Percentiles rank a stretch among this genome's conserved stretches.
These are phyloP conservation scores for Pseudococcus viburni DNA, from an alignment of 2,888 invertebrate genomes.

Conservation along the genomic window DNA sequence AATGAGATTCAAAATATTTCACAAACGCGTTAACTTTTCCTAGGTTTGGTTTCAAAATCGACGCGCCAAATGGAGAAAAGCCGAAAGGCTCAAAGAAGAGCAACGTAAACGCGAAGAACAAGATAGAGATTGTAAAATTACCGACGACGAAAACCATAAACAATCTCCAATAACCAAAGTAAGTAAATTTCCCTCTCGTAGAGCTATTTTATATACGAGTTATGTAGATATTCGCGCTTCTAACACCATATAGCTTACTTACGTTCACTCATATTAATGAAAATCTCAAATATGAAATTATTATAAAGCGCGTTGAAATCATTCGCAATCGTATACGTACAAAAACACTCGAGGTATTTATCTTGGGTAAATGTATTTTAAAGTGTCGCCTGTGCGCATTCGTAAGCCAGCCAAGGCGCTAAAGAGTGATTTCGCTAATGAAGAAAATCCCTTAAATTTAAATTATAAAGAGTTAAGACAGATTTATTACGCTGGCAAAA, in stretches of 20 bases:
- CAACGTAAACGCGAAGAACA: constrained; percentile 84
- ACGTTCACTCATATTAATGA: constrained; percentile 21
- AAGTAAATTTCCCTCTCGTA: constrained; percentile 23
- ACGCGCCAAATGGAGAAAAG: constrained; percentile 93
- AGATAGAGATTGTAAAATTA: constrained; percentile 70
- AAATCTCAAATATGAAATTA: constrained; percentile 38
- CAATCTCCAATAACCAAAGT: constrained; percentile 68
- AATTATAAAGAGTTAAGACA: constrained; percentile 64
- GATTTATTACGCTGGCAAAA: constrained; percentile 58
- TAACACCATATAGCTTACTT: not conserved
- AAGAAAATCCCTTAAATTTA: constrained; percentile 64
- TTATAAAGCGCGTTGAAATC: constrained; percentile 9
- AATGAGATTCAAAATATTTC: constrained; percentile 63
- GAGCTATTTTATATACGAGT: not conserved
- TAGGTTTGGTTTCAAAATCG: constrained; percentile 96
- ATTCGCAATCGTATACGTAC: not conserved
- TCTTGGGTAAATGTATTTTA: constrained; percentile 27
- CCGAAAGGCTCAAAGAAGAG: constrained; percentile 91
- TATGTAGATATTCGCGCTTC: too few species aligned
- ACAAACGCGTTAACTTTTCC: constrained; percentile 67
- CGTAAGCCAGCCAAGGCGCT: not conserved
- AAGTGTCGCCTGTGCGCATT: constrained; percentile 16
- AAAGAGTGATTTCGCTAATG: constrained; percentile 61
- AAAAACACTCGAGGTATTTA: not conserved
- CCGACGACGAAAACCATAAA: constrained; percentile 66